Conservation (phyloP, 2,888 invertebrate species). For the Elmis aenea region DNA sequence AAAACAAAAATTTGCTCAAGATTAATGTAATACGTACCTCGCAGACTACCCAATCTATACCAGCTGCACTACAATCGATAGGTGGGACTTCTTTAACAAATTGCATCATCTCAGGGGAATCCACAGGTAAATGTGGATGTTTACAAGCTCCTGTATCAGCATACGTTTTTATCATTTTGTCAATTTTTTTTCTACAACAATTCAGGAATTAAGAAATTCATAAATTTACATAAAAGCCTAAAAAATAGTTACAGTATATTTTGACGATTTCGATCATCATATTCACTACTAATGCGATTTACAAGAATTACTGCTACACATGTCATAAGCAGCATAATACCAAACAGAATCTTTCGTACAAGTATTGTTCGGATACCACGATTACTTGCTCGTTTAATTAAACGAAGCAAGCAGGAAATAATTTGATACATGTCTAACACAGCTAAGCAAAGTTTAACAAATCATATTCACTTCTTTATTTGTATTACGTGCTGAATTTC, state of each 20-base stretch:
- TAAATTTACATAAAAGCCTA: slow-evolving; percentile 1
- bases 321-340: no score
- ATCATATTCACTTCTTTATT: no score
- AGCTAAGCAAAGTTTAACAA: no score
- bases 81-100: slow-evolving; percentile 61
- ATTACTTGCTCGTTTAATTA: no score
- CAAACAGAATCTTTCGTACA: slow-evolving; percentile 7
- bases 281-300: slow-evolving; percentile 18
- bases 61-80: slow-evolving; percentile 58
- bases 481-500: no score
- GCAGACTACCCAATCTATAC: slow-evolving; percentile 72
- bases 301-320: slow-evolving; percentile 14
- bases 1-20: no score
- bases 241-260: slow-evolving; percentile 33
- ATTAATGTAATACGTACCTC: no score
- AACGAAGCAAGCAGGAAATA: no score
- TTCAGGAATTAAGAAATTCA: slow-evolving; percentile 4
- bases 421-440: no score
- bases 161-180: slow-evolving; percentile 46
- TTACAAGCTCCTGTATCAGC: slow-evolving; percentile 54
- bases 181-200: slow-evolving; percentile 46
- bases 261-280: slow-evolving; percentile 33
- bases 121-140: slow-evolving; percentile 60
- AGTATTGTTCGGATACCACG: slow-evolving; percentile 9
- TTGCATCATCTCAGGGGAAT: slow-evolving; percentile 68